A percentile compares a stretch with the other conserved stretches of the same genome.
These are phyloP conservation scores for Daboia siamensis DNA, from an alignment of 2,113 vertebrate species.

Conservation along the genomic window DNA sequence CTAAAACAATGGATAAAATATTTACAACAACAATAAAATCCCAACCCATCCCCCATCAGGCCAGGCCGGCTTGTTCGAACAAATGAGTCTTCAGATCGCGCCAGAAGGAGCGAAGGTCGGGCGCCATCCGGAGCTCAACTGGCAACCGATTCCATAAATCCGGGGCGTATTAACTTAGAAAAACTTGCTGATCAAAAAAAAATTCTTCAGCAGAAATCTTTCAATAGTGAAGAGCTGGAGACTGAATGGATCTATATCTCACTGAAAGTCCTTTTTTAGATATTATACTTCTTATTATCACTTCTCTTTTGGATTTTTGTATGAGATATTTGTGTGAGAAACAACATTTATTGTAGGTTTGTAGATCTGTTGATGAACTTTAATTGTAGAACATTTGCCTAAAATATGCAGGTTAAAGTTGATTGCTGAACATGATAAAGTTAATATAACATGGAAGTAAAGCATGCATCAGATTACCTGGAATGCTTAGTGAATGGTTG, in stretches of 20 bases:
- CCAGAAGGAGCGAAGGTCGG: too few relatives aligned
- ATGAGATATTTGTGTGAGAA: background rate
- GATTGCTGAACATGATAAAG: background rate
- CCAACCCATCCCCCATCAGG: too few relatives aligned
- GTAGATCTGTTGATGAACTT: background rate
- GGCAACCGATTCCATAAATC: too few relatives aligned
- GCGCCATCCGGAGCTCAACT: too few relatives aligned
- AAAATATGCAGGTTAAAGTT: background rate
- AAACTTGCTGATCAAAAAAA: background rate
- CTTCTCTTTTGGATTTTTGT: background rate
- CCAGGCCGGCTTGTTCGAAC: too few relatives aligned
- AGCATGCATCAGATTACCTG: background rate
- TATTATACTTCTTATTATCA: background rate
- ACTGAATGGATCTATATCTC: background rate
- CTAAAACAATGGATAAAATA: too few relatives aligned
- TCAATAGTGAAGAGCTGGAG: background rate
- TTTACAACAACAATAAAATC: too few relatives aligned
- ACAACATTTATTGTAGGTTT: background rate
- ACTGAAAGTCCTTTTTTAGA: background rate
- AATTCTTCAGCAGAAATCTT: background rate
- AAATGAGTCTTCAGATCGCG: too few relatives aligned
- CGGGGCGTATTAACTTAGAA: background rate
- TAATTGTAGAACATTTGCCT: background rate
- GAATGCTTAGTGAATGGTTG: background rate
- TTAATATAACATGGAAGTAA: background rate